A percentile compares a stretch with the other conserved stretches of the same genome.
Conservation (phyloP, 2,113 vertebrate species). For the Ia io region DNA sequence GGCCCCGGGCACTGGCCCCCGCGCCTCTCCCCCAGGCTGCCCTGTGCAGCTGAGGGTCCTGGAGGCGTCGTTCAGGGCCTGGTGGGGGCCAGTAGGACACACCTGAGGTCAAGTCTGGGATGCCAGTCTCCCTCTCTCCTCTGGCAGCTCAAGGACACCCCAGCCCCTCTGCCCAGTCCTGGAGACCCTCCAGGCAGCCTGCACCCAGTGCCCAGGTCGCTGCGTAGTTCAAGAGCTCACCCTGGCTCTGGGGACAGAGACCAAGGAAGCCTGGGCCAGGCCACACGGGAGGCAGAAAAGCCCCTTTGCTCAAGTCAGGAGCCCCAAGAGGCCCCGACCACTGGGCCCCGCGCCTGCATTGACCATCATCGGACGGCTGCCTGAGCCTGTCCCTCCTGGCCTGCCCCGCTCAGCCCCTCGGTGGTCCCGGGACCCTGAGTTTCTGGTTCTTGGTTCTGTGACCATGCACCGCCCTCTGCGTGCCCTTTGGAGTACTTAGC, state of each 20-base stretch:
- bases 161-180: not conserved
- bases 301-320: not conserved
- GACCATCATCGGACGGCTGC: accelerated
- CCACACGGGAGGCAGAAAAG: not conserved
- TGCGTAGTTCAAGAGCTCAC: not conserved
- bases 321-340: not conserved
- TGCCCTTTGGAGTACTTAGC: not conserved
- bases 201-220: accelerated
- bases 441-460: not conserved
- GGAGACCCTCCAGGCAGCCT: not conserved
- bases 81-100: not conserved
- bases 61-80: accelerated
- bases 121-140: not conserved
- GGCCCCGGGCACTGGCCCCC: not conserved
- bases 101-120: not conserved
- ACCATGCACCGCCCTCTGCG: not conserved
- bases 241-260: not conserved
- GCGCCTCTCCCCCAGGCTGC: accelerated
- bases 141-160: not conserved
- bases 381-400: accelerated
- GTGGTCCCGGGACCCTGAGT: not conserved
- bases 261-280: not conserved
- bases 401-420: not conserved
- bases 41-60: not conserved
- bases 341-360: not conserved